Evolutionary conservation across 35 echinoderm and acorn worm genomes (phyloP), one percentile per base, ranked within the genome.

Genomic region (Ophiothrix spiculata): DNA sequence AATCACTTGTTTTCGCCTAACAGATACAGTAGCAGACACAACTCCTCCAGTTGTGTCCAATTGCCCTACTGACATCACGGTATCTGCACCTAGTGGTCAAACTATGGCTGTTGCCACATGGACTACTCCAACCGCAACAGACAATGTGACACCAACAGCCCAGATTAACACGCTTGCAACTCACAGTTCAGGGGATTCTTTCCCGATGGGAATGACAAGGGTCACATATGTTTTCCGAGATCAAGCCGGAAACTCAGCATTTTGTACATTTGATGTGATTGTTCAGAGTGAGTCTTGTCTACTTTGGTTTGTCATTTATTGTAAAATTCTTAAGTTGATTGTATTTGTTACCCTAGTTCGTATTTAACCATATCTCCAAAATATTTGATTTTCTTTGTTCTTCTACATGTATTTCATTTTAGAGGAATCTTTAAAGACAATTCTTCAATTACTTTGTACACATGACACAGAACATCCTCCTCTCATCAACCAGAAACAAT

Each of bases 201-300:
- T 90, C 77, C 79, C 92, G 0, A 31, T 87, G 14, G 92, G 84
- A 34, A 82, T 41, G 12, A 94, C 88, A 36, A 12, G 23, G 1
- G 84, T 94, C 0, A 83, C 83, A 33, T 90, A 94, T 84, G 79
- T 87, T 11, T 94, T 94, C 56, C 37, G 69, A 32, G 92, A 94
- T 83, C 38, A 60, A 10, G 79, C 92, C 25, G 78, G 79, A 25
- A 94, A 94, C 40, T 36, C 38, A 17, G 91, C 54, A 12, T 34
- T 60, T 0, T 93, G 91, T 80, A 37, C 11, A 8, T 93, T 93
- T 40, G 56, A 36, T 39, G 75, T 93, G 37, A 85, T 45, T 85
- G 84, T 94, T 32, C 25, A 37, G 36, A 33, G 87, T 88, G 23
- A 88, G 87, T 81, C n/a, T n/a, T n/a, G n/a, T n/a, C n/a, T n/a